Conservation (phyloP, 2,888 invertebrate species). For the Lutraria lutraria region DNA sequence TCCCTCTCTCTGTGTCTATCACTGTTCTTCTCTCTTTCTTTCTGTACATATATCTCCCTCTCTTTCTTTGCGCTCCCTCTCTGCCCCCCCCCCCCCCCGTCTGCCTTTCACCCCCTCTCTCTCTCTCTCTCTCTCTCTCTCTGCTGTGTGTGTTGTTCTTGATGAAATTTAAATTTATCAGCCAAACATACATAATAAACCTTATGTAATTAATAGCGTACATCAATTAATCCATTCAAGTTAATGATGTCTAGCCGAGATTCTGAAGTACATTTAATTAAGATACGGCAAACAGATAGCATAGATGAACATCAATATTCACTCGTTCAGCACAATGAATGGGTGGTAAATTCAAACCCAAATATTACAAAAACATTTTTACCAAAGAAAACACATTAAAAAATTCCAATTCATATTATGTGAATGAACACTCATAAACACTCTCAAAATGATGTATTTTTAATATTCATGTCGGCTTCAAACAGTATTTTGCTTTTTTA, state of each 20-base stretch:
- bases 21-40: no score
- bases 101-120: not conserved
- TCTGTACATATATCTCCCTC: no score
- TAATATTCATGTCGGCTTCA: no score
- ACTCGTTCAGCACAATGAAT: not conserved
- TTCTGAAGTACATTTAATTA: not conserved
- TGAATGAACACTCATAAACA: no score
- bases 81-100: no score
- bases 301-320: slow-evolving; percentile 15
- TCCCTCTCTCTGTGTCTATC: no score
- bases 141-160: not conserved
- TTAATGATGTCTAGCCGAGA: not conserved
- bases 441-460: no score
- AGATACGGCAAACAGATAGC: not conserved
- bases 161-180: not conserved
- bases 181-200: not conserved
- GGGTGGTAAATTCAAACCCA: not conserved
- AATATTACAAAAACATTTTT: no score
- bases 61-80: no score
- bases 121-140: not conserved
- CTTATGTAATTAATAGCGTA: not conserved
- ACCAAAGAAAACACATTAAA: no score
- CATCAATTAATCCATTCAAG: not conserved
- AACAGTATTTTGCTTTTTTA: no score
- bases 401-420: no score